Conservation (phyloP, 2,113 vertebrate species). For the Noctilio leporinus region DNA sequence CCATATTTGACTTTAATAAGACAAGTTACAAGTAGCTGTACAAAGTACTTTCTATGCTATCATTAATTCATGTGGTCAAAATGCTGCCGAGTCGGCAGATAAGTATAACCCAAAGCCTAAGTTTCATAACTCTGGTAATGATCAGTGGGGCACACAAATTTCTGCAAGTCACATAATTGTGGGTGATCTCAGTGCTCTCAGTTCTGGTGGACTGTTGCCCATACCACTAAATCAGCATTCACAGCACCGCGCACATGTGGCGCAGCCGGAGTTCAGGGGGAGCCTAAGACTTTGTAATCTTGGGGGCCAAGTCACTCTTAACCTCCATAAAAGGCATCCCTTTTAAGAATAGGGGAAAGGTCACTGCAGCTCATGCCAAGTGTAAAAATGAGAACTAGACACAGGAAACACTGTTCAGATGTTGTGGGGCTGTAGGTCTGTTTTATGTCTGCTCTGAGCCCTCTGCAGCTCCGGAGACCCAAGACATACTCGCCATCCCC, state of each 20-base stretch:
- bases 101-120: neutral
- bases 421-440: slow-evolving; percentile 66
- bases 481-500: slow-evolving; percentile 37
- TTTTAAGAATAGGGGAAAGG: slow-evolving; percentile 76
- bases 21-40: slow-evolving; percentile 32
- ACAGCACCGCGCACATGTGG: slow-evolving; percentile 64
- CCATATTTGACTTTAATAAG: neutral
- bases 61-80: slow-evolving; percentile 60
- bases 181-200: slow-evolving; percentile 63
- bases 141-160: slow-evolving; percentile 66
- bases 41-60: slow-evolving; percentile 36
- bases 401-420: slow-evolving; percentile 79
- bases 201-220: slow-evolving; percentile 66
- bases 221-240: slow-evolving; percentile 72
- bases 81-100: neutral
- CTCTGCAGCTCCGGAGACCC: slow-evolving; percentile 67
- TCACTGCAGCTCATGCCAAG: slow-evolving; percentile 74
- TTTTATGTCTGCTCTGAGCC: slow-evolving; percentile 75
- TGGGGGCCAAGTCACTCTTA: slow-evolving; percentile 70
- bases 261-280: slow-evolving; percentile 70
- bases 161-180: slow-evolving; percentile 72
- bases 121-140: slow-evolving; percentile 68
- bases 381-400: slow-evolving; percentile 75
- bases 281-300: slow-evolving; percentile 51
- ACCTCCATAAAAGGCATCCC: slow-evolving; percentile 74